These are phyloP conservation scores for Drosophila buzzatii DNA, from an alignment of 2,888 invertebrate genomes.

Conservation along the genomic window DNA sequence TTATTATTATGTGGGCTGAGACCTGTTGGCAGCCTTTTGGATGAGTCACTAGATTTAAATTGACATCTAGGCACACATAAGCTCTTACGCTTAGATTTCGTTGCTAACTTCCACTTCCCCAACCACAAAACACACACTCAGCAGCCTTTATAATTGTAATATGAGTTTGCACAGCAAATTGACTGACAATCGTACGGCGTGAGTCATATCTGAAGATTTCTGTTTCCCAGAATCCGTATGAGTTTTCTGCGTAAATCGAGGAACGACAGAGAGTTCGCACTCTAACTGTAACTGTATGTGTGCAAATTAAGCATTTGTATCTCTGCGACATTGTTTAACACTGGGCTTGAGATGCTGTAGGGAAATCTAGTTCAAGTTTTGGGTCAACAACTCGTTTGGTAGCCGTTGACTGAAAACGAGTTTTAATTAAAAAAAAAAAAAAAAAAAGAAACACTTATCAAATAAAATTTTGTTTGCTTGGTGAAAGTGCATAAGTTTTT, in stretches of 20 bases:
- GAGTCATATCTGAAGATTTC: conserved; percentile 54
- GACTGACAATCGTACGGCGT: conserved; percentile 39
- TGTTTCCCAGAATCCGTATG: conserved; percentile 67
- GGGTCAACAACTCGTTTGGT: conserved; percentile 61
- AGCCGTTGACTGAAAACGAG: conserved; percentile 51
- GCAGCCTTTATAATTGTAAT: conserved; percentile 49
- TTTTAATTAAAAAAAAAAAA: conserved; percentile 63
- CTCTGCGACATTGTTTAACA: conserved; percentile 17
- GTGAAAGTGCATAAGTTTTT: conserved; percentile 64
- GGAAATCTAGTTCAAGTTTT: conserved; percentile 77
- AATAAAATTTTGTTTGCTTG: conserved; percentile 46
- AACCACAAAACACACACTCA: conserved; percentile 8
- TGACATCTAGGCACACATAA: conserved; percentile 34
- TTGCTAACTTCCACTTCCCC: neutral
- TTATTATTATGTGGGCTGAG: conserved; percentile 49
- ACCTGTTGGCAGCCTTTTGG: conserved; percentile 18
- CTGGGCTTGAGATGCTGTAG: conserved; percentile 44
- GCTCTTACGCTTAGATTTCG: conserved; percentile 21
- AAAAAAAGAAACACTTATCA: conserved; percentile 58
- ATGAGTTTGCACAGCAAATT: conserved; percentile 31
- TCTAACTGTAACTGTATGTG: conserved; percentile 54
- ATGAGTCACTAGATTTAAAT: conserved; percentile 57
- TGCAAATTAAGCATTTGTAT: conserved; percentile 46
- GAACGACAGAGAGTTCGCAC: conserved; percentile 15
- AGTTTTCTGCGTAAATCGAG: conserved; percentile 65